A percentile compares a stretch with the other conserved stretches of the same genome.
Conservation (phyloP, 1,140 invertebrate genomes). For the Pristionchus pacificus region DNA sequence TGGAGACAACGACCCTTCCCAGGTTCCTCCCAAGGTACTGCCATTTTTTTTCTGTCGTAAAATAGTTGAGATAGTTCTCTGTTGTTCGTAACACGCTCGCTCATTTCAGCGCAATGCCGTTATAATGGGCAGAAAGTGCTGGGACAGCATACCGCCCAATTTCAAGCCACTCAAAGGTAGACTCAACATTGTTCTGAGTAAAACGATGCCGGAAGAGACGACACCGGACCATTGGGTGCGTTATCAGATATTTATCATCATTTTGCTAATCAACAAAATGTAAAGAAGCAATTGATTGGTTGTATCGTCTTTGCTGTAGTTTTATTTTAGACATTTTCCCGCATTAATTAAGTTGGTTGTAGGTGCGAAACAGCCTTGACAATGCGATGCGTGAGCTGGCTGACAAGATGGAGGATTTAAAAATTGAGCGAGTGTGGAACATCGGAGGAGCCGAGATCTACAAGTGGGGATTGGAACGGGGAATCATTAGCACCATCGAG, state of each 20-base stretch:
- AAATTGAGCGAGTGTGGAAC: slow-evolving; percentile 76
- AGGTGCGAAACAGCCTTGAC: slow-evolving; percentile 8
- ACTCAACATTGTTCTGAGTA: slow-evolving; percentile 79
- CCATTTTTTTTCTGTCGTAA: no score
- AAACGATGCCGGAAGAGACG: slow-evolving; percentile 58
- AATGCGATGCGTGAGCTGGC: neutral
- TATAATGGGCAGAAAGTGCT: slow-evolving; percentile 86
- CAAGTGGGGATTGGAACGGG: slow-evolving; percentile 71
- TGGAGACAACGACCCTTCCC: slow-evolving; percentile 63
- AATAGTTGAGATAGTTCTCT: no score
- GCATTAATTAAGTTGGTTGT: slow-evolving; percentile 51
- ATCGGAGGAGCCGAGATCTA: slow-evolving; percentile 56
- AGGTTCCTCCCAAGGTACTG: no score
- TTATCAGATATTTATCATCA: slow-evolving; percentile 58
- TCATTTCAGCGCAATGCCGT: slow-evolving; percentile 73
- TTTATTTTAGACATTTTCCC: neutral
- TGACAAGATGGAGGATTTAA: neutral
- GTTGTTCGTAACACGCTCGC: no score
- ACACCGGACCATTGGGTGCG: slow-evolving; percentile 58
- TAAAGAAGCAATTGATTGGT: neutral
- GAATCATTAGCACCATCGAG: slow-evolving; percentile 72
- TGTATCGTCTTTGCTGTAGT: neutral
- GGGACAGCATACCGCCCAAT: slow-evolving; percentile 80
- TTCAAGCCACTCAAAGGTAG: slow-evolving; percentile 72
- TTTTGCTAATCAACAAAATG: neutral